Base-by-base conservation (phyloP, 1,140 invertebrate genomes). In the Drosophila truncata region DNA sequence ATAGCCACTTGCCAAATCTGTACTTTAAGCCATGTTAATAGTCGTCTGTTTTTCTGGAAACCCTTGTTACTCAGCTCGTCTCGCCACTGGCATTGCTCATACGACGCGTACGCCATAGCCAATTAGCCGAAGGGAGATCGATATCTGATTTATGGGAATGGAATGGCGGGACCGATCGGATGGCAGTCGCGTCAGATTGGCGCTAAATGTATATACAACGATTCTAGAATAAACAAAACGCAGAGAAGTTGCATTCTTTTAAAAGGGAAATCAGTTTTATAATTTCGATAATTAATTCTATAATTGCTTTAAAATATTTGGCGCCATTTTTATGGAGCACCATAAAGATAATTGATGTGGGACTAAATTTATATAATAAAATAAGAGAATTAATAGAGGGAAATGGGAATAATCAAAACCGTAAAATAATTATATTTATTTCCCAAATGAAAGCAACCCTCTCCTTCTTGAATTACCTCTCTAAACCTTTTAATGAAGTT, bases 71-170 rank as follows among this genome's bases (percentile, higher is more conserved):
- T 67, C 61, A 71, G 23, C 69, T 25, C 20, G 9, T 20, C 69
- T 20, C 44, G 20, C 20, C 33, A 33, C 65, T 27, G 27, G 20
- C 10, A 42, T 71, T 71, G 41, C 66, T 71, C 50, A 71, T 71
- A 47, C 49, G 67, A 71, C 66, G 49, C 33, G 66, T 33, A 39
- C 13, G 44, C 66, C 50, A 59, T 71, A 47, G 25, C 23, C 16
- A 71, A 71, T 69, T 67, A 69, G 62, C 31, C 29, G 10, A 20
- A 44, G 64, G 62, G 16, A 37, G 64, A 49, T 49, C 61, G 42
- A 49, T 66, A 66, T 29, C 61, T 69, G 65, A 69, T 69, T 69
- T 66, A 67, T 69, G 65, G 63, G 25, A 50, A 69, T 69, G 62
- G 62, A 50, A 49, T 65, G 62, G 20, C 13, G 62, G 55, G 35